These are phyloP conservation scores for human DNA, from an alignment of 2,113 vertebrate species.

Conservation along the genomic window DNA sequence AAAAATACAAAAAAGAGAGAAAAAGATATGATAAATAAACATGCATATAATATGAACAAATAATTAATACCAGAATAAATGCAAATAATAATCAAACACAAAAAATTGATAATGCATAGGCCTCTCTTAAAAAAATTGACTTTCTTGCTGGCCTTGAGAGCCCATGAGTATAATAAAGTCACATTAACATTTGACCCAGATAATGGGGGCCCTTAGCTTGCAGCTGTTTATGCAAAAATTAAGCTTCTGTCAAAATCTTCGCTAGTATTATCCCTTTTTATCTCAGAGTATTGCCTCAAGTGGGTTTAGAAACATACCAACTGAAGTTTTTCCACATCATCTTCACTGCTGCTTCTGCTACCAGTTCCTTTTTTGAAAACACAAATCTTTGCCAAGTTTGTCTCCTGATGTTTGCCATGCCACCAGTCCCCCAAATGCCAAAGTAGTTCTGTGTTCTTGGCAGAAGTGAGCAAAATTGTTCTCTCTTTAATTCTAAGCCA, in stretches of 20 bases:
- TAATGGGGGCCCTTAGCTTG: neutral
- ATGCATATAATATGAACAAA: neutral
- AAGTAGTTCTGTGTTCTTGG: neutral
- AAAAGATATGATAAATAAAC: neutral
- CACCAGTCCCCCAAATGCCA: neutral
- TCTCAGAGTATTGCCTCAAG: neutral
- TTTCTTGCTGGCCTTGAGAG: neutral
- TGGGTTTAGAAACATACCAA: neutral
- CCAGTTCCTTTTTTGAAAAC: neutral
- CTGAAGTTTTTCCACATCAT: neutral
- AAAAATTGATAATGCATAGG: no score
- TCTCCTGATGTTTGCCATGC: neutral
- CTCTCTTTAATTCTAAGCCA: neutral
- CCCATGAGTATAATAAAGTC: no score
- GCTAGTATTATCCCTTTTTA: neutral
- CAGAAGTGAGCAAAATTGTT: neutral
- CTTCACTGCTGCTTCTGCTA: neutral
- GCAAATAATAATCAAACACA: neutral
- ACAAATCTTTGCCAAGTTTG: neutral
- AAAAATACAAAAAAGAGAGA: neutral
- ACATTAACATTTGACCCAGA: neutral
- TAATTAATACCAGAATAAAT: neutral
- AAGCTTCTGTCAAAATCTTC: neutral
- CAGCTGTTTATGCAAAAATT: neutral
- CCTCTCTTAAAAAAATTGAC: neutral